Percentiles rank a stretch among this genome's conserved stretches.
phyloP scores from a whole-genome alignment of 2,797 vertebrate genomes.

The Tokudaia muenninki region DNA sequence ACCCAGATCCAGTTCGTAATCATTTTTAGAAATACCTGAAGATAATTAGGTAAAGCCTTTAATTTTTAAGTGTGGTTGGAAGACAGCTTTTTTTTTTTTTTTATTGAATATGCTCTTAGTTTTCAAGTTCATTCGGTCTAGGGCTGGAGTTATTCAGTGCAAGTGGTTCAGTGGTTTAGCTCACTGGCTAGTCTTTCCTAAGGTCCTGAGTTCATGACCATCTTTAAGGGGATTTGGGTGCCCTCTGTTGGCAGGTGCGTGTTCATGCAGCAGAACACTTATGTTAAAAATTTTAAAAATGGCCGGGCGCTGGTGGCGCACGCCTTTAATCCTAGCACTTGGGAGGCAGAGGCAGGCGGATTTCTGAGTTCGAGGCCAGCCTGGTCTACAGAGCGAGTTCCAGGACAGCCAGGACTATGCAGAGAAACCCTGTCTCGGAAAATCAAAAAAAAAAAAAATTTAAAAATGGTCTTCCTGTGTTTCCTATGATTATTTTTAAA shows the following conservation, averaged over 20 bases:
- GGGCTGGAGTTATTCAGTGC: background rate
- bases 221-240: background rate
- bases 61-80: constrained; percentile 16
- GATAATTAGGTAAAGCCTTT: constrained; percentile 39
- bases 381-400: too few species aligned
- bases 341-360: too few species aligned
- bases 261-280: background rate
- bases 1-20: background rate
- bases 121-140: background rate
- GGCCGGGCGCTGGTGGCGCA: too few species aligned
- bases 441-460: too few species aligned
- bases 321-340: too few species aligned
- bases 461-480: background rate
- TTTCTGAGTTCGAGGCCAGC: too few species aligned
- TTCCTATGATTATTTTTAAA: background rate
- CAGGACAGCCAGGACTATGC: too few species aligned
- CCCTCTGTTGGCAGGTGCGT: background rate
- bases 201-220: background rate
- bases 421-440: too few species aligned
- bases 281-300: background rate
- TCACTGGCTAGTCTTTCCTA: background rate
- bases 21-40: constrained; percentile 39
- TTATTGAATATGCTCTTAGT: background rate
- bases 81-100: background rate
- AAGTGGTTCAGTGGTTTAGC: background rate